Base-by-base conservation (phyloP, 2,888 invertebrate species). In the Drosophila helvetica region DNA sequence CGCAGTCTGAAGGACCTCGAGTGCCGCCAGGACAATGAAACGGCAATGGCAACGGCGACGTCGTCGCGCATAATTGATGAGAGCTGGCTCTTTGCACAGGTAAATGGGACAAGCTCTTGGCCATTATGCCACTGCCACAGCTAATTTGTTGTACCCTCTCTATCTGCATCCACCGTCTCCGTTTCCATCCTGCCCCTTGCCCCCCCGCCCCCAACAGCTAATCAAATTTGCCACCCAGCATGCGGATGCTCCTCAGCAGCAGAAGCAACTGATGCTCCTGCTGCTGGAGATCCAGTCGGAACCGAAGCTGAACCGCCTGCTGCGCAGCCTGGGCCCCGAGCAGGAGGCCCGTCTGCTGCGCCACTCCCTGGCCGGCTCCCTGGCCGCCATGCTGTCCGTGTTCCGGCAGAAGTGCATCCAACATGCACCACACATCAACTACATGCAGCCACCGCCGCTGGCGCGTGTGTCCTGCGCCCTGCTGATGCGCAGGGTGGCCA, bases 301-400 rank as follows among this genome's bases (percentile, higher is more conserved):
- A 77, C 86, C 89, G 42, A 92, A 92, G 82, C 85, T 93, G 79
- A 92, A 90, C 75, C 91, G 92, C 25, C 92, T 94, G 56, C 92
- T 94, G 89, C 88, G 79, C 47, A 84, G 80, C 54, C 75, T 78
- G 64, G 87, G 83, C 0, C 18, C 67, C 3, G 67, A 58, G 47
- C 86, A 85, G 52, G 93, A 86, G 71, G 81, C 93, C 60, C 93
- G 93, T 88, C 91, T 94, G 46, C 87, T 94, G 8, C 89, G 91
- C 30, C 92, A 93, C 4, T 93, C 93, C 70, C 93, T 94, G 65
- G 92, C 92, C 84, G 91, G 93, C 10, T 90, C 93, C 1, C 92
- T 93, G 66, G 92, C 93, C 62, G 90, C 89, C 42, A 94, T 93
- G 86, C 74, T 93, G 38, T 91, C 90, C 77, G 92, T 80, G 68